Evolutionary conservation across 1,140 invertebrate genomes (phyloP), one percentile per base, ranked within the genome.

Genomic region (Macrotrachela quadricornifera): DNA sequence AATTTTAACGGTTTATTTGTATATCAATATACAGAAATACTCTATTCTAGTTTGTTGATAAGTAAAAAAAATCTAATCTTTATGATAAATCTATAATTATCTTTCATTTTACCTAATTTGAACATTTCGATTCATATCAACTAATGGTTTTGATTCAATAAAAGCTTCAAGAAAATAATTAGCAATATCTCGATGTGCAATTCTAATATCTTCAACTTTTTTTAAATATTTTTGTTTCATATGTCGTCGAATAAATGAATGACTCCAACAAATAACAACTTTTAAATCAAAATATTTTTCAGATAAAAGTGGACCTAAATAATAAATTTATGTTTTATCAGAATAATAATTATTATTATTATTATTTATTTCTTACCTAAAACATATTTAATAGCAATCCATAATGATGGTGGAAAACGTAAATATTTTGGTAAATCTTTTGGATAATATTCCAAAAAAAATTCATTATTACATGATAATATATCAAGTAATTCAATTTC

Each of bases 401-500:
- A 63, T 17, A 56, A 39, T 16, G n/a, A 46, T 49, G 1, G 54
- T 14, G 17, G 60, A 57, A 58, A 61, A 57, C 40, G 56, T 49
- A 40, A 44, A 13, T 46, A 56, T 45, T 12, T 50, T 53, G 52
- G 59, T 51, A 11, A 48, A 15, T 53, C 45, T 30, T 8, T 2
- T 36, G 17, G 43, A 21, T 42, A 57, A 21, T 38, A 57, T 18
- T 57, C 49, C 12, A 43, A 44, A 37, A 58, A 46, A 18, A 53
- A 44, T 36, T 52, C 48, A 49, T 56, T 58, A 49, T 57, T 56
- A 36, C 59, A 60, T 8, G 60, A 55, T 12, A 64, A 45, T 9
- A 65, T 37, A 38, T 63, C 59, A n/a, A 59, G 51, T 16, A 67
- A 47, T 45, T 67, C 64, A 36, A 57, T 53, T 58, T 67, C 65